Base-by-base conservation (phyloP, 2,888 invertebrate species). In the Orthosia cruda region DNA sequence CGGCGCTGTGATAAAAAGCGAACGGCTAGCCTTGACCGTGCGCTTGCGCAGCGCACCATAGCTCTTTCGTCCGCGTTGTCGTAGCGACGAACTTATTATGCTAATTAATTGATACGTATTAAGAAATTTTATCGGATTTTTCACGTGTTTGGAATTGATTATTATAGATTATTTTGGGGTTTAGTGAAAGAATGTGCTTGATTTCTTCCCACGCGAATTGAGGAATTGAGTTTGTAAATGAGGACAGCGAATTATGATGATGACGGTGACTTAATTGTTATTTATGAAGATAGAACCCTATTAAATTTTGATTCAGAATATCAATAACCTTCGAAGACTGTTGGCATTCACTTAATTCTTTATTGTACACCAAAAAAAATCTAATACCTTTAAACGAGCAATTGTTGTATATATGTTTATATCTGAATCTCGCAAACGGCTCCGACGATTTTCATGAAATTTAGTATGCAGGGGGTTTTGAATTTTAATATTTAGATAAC, bases 1-100 rank as follows among this genome's bases (percentile, higher is more conserved):
- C 93, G 91, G 87, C 7, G 32, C 32, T 2, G 71, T 86, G 82
- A 91, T 93, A 94, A 95, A 94, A 94, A 93, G 92, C 94, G 93
- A 91, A 92, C 93, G 92, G 91, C 86, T 94, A 95, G 94, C 96
- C 96, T 96, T 96, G 96, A 96, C 96, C 96, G 95, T 92, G 95
- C 92, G 84, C 86, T 81, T 88, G 90, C 90, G 81, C 87, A 88
- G 90, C 90, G 80, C 85, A 75, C 73, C 85, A 61, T 70, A 69
- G 83, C 80, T 73, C 78, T 74, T 75, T 79, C 79, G 87, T 74
- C 79, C 71, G 86, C 76, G 79, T 78, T 70, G 73, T 64, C 80
- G 87, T 78, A 86, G 76, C 87, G 86, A 86, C 77, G 88, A 87
- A 88, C 88, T 87, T 86, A 88, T 87, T 86, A 86, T 87, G 86